These are phyloP conservation scores for Lapara coniferarum DNA, from an alignment of 2,888 invertebrate genomes.

Conservation along the genomic window DNA sequence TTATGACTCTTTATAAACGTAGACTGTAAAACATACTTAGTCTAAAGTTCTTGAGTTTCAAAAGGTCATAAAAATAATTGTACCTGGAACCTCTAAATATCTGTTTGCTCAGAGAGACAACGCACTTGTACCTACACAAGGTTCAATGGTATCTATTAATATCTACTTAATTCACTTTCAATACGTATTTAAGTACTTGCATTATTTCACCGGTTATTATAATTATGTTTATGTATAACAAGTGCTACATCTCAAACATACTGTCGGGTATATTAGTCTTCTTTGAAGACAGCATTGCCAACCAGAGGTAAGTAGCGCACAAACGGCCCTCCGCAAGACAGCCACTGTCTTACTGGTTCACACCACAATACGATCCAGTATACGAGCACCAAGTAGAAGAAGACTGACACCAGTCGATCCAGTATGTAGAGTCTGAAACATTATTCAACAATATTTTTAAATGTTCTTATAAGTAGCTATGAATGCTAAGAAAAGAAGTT, in stretches of 20 bases:
- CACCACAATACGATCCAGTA: slow-evolving; percentile 67
- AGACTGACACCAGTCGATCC: slow-evolving; percentile 74
- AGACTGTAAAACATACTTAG: too few relatives aligned
- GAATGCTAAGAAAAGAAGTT: too few relatives aligned
- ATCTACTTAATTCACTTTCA: too few relatives aligned
- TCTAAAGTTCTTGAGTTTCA: too few relatives aligned
- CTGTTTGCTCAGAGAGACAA: too few relatives aligned
- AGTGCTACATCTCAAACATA: too few relatives aligned
- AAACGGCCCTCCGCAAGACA: slow-evolving; percentile 63
- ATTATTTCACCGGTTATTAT: neutral
- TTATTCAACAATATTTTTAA: neutral
- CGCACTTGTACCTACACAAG: too few relatives aligned
- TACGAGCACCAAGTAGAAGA: slow-evolving; percentile 76
- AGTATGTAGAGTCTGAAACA: slow-evolving; percentile 80
- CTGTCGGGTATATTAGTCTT: slow-evolving; percentile 28
- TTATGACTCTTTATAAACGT: too few relatives aligned
- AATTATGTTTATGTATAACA: neutral
- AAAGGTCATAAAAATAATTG: too few relatives aligned
- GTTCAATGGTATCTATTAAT: too few relatives aligned
- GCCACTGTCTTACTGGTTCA: slow-evolving; percentile 56
- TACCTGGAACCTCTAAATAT: too few relatives aligned
- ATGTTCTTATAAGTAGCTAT: neutral
- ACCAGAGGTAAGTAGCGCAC: slow-evolving; percentile 68
- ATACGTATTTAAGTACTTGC: neutral
- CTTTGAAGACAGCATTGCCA: slow-evolving; percentile 66